Percentiles rank a stretch among this genome's conserved stretches.
Conservation (phyloP, 2,797 vertebrate species). For the Kryptolebias ocellatus region DNA sequence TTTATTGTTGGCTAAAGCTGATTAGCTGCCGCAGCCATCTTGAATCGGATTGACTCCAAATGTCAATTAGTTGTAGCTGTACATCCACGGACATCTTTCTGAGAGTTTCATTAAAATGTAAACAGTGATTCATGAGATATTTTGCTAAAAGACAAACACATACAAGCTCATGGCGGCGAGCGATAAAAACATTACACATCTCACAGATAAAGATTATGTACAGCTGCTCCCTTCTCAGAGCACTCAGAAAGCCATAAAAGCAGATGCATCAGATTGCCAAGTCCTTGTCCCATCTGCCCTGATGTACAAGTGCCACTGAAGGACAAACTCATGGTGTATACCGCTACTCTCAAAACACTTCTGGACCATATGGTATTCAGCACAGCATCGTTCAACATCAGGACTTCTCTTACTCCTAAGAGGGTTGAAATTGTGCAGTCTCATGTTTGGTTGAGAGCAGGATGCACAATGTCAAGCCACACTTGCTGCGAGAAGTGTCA, state of each 20-base stretch:
- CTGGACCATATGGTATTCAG: slow-evolving; percentile 61
- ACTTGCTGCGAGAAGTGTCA: slow-evolving; percentile 65
- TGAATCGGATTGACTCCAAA: too few relatives aligned
- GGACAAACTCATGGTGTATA: slow-evolving; percentile 49
- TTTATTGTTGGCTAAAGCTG: too few relatives aligned
- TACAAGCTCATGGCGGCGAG: too few relatives aligned
- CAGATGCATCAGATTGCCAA: slow-evolving; percentile 71
- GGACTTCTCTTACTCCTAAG: slow-evolving; percentile 48
- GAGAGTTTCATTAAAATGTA: too few relatives aligned
- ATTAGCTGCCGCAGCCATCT: too few relatives aligned
- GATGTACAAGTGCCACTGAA: slow-evolving; percentile 55
- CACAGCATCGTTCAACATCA: slow-evolving; percentile 56
- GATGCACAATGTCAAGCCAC: slow-evolving; percentile 67
- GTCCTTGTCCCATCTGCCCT: slow-evolving; percentile 63
- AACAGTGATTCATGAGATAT: too few relatives aligned
- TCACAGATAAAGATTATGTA: slow-evolving; percentile 7
- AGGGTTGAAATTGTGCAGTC: slow-evolving; percentile 43
- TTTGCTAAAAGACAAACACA: too few relatives aligned
- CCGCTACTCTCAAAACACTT: slow-evolving; percentile 34
- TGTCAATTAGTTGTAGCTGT: too few relatives aligned
- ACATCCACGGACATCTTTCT: too few relatives aligned
- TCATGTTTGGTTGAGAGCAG: slow-evolving; percentile 46
- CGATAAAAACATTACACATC: neutral
- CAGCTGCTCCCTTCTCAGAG: slow-evolving; percentile 43
- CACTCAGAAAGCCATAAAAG: slow-evolving; percentile 62